These are phyloP conservation scores for Tachina grossa DNA, from an alignment of 2,888 invertebrate genomes.

Conservation along the genomic window DNA sequence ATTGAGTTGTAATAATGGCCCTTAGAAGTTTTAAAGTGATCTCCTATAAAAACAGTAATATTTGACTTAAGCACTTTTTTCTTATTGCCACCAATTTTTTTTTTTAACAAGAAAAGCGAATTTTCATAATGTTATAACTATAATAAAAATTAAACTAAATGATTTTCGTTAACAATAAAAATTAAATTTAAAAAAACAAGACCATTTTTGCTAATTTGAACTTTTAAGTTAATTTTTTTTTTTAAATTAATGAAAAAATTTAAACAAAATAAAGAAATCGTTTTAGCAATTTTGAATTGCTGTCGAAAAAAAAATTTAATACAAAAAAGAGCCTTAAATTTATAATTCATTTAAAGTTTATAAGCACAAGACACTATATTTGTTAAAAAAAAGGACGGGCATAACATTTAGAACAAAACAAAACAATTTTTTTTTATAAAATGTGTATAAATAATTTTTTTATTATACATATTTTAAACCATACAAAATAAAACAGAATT, in stretches of 20 bases:
- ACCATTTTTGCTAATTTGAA: conserved; percentile 55
- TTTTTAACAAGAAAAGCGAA: not conserved
- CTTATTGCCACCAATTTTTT: not conserved
- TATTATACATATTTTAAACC: conserved; percentile 11
- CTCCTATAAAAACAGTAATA: no score
- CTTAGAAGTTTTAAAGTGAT: no score
- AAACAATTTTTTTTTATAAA: conserved; percentile 9
- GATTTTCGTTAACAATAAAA: conserved; percentile 4
- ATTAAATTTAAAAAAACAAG: conserved; percentile 42
- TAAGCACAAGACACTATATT: conserved; percentile 43
- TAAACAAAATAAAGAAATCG: conserved; percentile 15
- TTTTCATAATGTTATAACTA: conserved; percentile 21
- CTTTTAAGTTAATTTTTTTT: conserved; percentile 33
- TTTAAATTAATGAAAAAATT: conserved; percentile 31
- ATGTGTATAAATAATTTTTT: conserved; percentile 44
- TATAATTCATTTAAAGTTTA: conserved; percentile 17
- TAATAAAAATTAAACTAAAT: conserved; percentile 38
- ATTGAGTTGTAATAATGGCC: no score
- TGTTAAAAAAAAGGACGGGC: not conserved
- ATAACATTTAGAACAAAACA: conserved; percentile 3
- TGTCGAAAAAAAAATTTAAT: not conserved
- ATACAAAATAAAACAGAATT: conserved; percentile 46
- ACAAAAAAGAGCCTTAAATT: conserved; percentile 58
- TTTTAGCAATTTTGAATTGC: conserved; percentile 47
- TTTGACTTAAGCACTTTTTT: no score